Evolutionary conservation across 2,113 vertebrate species (phyloP).

Genomic region (Aix galericulata): DNA sequence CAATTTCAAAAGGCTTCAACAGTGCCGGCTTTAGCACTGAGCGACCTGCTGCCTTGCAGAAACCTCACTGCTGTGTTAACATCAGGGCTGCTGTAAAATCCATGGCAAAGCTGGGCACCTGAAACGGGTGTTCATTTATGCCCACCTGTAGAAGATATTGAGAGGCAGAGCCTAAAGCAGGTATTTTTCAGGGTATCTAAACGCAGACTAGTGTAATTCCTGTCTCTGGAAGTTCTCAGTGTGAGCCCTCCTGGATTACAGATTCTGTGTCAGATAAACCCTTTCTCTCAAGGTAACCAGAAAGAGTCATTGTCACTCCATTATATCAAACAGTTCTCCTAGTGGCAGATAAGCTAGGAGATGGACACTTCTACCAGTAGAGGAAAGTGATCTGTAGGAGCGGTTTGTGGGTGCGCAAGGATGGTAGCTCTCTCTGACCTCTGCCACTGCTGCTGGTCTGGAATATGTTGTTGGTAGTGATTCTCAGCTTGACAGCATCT

Average conservation of each 20-base stretch:
- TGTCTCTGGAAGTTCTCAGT: conserved; percentile 25
- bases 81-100: background rate
- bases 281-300: conserved; percentile 6
- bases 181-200: background rate
- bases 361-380: background rate
- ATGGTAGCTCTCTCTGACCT: background rate
- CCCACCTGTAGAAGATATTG: background rate
- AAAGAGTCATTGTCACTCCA: background rate
- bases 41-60: background rate
- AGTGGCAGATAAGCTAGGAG: background rate
- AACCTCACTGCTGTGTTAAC: background rate
- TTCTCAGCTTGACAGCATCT: background rate
- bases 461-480: background rate
- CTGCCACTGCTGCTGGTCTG: background rate
- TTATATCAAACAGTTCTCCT: conserved; percentile 13
- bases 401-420: background rate
- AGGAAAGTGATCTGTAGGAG: background rate
- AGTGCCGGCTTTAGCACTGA: background rate
- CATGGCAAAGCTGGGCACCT: background rate
- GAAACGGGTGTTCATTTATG: background rate
- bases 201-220: background rate
- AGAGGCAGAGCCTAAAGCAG: background rate
- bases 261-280: background rate
- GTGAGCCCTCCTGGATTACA: background rate
- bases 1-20: conserved; percentile 55